Evolutionary conservation across 2,113 vertebrate species (phyloP), one percentile per base, ranked within the genome.

Genomic region (Theristicus caerulescens): DNA sequence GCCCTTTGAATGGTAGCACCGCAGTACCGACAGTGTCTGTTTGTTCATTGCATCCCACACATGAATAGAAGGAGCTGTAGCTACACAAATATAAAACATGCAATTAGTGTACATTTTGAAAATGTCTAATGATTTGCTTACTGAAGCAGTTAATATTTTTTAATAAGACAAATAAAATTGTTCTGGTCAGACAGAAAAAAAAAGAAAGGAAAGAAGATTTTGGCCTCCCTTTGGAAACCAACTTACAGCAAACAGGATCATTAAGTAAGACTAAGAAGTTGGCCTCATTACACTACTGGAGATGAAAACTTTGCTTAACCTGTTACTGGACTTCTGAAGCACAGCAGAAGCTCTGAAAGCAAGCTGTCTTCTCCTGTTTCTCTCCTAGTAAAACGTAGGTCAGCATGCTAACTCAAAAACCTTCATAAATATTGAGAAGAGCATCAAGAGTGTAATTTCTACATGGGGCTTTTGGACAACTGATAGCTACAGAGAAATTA

Each of bases 41-140:
- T 99, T 99, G 96, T 97, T 99, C 98, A 99, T 98, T 52, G 99
- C 99, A 47, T 99, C 99, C 99, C 99, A 99, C 96, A 99, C 98
- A 3, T 99, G 99, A 91, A 99, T 99, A 57, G 99, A 99, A 64
- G 99, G 99, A 84, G 99, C 99, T 11, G 99, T 99, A 81, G 99
- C 99, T 99, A 54, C 90, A 96, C 17, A 96, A 92, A 97, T 38
- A 90, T 1, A 90, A 81, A 61, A 25, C 38, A 40, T 7, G 25
- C 36, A 64, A 72, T 69, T 67, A 74, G 71, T 7, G 91, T 7
- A 42, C 0, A 2, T 26, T 89, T 52, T 67, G 11, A 80, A 90
- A 67, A 44, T 6, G 8, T 40, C 34, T 46, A 15, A 57, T 8
- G 10, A 69, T n/a, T 79, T 83, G 10, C 36, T 85, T 74, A 59